Conservation (phyloP, 1,140 invertebrate genomes). For the Halesus radiatus region DNA sequence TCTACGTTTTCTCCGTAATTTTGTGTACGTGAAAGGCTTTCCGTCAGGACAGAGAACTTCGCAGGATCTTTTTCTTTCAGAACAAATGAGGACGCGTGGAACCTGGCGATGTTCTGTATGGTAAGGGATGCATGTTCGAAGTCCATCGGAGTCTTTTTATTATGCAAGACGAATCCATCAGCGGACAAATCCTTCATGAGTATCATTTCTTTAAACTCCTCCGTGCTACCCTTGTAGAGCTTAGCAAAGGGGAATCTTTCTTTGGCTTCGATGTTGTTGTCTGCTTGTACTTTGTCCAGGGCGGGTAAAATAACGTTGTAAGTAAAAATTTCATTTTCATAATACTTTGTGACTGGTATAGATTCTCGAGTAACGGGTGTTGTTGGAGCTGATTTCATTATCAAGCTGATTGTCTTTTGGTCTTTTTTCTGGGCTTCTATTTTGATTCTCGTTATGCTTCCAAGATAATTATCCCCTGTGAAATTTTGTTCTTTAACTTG, state of each 20-base stretch:
- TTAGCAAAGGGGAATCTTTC: conserved; percentile 19
- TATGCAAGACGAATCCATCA: conserved; percentile 69
- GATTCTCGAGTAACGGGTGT: background rate
- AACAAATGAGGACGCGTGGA: conserved; percentile 66
- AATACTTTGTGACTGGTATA: background rate
- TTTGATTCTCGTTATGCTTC: conserved; percentile 3
- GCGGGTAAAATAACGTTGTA: background rate
- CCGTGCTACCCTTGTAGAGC: conserved; percentile 15
- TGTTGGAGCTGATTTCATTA: conserved; percentile 3
- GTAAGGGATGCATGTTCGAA: conserved; percentile 66
- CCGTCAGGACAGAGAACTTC: conserved; percentile 19
- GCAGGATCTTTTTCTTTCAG: conserved; percentile 30
- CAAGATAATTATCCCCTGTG: conserved; percentile 15
- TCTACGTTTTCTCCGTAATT: conserved; percentile 29
- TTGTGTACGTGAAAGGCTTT: background rate
- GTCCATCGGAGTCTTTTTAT: conserved; percentile 68
- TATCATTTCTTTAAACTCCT: conserved; percentile 63
- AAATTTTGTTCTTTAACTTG: conserved; percentile 11
- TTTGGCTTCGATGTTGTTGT: background rate
- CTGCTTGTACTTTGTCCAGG: background rate
- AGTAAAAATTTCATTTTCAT: background rate
- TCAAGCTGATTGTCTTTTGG: conserved; percentile 5
- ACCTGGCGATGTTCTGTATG: conserved; percentile 69
- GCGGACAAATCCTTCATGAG: conserved; percentile 71
- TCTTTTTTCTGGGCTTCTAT: background rate